phyloP scores from a whole-genome alignment of 2,113 vertebrate genomes.

The Alectura lathami region DNA sequence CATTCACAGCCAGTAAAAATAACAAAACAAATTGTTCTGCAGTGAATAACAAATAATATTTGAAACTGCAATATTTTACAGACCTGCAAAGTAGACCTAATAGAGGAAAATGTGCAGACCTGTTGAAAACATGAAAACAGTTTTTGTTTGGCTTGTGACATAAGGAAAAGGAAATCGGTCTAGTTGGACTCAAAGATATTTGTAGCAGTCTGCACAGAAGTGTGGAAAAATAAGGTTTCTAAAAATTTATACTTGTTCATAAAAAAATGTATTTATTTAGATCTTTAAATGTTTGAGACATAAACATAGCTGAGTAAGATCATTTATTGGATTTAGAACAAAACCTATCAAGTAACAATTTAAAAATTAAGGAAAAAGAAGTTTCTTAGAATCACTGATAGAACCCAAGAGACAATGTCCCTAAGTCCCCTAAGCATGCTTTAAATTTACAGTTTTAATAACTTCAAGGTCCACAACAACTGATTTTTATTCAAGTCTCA shows the following conservation, averaged over 20 bases:
- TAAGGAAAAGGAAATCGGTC: neutral
- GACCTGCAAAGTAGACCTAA: neutral
- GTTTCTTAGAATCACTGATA: neutral
- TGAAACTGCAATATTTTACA: neutral
- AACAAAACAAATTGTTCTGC: neutral
- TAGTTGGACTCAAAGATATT: neutral
- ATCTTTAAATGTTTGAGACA: neutral
- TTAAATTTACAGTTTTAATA: neutral
- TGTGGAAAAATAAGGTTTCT: neutral
- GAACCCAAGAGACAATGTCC: neutral
- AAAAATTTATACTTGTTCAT: neutral
- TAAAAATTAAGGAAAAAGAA: neutral
- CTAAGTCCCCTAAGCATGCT: neutral
- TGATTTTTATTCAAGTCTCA: neutral
- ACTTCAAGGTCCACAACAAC: rapidly evolving
- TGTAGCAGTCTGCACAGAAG: neutral
- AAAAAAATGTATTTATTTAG: neutral
- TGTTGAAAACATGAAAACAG: neutral
- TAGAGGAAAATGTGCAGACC: neutral
- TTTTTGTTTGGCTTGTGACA: neutral
- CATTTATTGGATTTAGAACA: neutral
- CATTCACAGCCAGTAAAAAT: neutral
- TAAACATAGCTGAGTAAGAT: neutral
- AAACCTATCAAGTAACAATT: neutral
- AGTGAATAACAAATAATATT: neutral